Evolutionary conservation across 1,140 invertebrate genomes (phyloP), one percentile per base, ranked within the genome.

Genomic region (Drosophila kohkoa): DNA sequence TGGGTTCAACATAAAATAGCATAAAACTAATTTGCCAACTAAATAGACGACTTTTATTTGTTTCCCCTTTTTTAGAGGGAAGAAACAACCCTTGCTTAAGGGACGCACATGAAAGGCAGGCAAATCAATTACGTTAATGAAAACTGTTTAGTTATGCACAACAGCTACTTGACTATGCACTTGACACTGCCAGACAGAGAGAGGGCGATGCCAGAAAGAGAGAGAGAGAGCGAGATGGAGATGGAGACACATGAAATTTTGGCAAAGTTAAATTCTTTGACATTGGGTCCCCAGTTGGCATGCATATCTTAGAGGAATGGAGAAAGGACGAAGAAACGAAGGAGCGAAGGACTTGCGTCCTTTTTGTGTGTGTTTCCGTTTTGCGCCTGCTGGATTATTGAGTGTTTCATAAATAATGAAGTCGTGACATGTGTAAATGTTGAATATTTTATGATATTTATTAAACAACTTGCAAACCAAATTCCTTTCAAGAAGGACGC

Each of bases 41-140:
- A 25, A 49, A 49, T 25, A 28, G 48, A 49, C 3, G 16, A 11
- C 13, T 28, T 28, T 49, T 28, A 49, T 49, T 49, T 28, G 48
- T 5, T 49, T 49, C 8, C n/a, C n/a, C 41, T 13, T n/a, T 7
- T 10, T 10, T 7, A 38, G 8, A 2, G 10, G 8, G 2, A 43
- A 43, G 5, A 43, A n/a, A 43, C 2, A 28, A 49, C 16, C 48
- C 16, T 49, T 49, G 16, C 20, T 28, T 49, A 28, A 20, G n/a
- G n/a, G n/a, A n/a, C n/a, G n/a, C n/a, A n/a, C n/a, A n/a, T n/a
- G n/a, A n/a, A n/a, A n/a, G 20, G 48, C 48, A 28, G 20, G 20
- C 48, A 28, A 49, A 49, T 83, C 78, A 83, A 83, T 83, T 85
- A 86, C 74, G 57, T 86, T 77, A 85, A 83, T 83, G 81, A 83